Conservation (phyloP, 1,140 invertebrate genomes). For the Hyles euphorbiae region DNA sequence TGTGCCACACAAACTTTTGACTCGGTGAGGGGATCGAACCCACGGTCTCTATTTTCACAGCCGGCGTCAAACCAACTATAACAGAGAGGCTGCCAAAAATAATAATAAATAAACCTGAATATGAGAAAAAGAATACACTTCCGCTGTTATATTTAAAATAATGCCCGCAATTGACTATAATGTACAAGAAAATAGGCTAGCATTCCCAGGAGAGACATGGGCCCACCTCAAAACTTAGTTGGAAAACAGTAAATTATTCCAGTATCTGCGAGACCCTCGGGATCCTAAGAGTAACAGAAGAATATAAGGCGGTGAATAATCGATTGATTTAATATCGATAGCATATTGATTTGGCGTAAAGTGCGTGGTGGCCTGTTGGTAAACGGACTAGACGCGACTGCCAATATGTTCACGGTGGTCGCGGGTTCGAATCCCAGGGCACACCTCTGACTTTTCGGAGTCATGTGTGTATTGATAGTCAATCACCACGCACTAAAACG, state of each 20-base stretch:
- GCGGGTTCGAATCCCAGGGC: no score
- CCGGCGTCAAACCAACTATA: no score
- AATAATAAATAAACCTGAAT: neutral
- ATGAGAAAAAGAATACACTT: slow-evolving; percentile 3
- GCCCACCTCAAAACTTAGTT: slow-evolving; percentile 54
- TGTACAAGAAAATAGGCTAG: slow-evolving; percentile 31
- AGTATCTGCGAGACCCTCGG: slow-evolving; percentile 28
- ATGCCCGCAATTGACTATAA: slow-evolving; percentile 30
- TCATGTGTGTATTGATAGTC: no score
- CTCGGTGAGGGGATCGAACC: no score
- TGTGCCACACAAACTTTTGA: no score
- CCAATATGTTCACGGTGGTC: no score
- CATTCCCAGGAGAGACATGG: slow-evolving; percentile 26
- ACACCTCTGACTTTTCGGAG: no score
- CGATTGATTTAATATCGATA: slow-evolving; percentile 25
- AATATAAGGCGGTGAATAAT: slow-evolving; percentile 38
- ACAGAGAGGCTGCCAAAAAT: neutral
- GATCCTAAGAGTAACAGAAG: slow-evolving; percentile 57
- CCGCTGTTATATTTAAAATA: slow-evolving; percentile 20
- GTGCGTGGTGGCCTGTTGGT: no score
- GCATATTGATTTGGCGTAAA: slow-evolving; percentile 10
- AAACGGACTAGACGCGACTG: no score
- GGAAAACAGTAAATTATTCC: slow-evolving; percentile 60
- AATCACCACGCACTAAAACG: no score
- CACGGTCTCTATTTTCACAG: no score